These are phyloP conservation scores for Clarias laeviceps DNA, from an alignment of 2,797 vertebrate species.

Conservation along the genomic window DNA sequence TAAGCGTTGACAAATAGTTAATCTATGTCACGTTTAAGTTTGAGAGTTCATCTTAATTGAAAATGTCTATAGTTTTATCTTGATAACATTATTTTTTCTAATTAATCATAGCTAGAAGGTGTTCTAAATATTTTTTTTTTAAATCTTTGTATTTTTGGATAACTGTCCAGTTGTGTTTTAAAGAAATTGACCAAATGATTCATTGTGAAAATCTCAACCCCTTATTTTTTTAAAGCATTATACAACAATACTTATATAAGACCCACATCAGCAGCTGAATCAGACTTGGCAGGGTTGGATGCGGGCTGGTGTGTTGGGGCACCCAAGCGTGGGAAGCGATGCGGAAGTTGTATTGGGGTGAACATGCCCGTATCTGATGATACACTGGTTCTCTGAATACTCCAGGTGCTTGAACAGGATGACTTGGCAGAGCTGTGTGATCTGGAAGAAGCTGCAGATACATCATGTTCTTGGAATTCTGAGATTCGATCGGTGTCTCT, in stretches of 20 bases:
- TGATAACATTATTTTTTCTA: neutral
- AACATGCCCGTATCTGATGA: conserved; percentile 24
- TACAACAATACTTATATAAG: neutral
- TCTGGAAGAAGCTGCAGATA: conserved; percentile 22
- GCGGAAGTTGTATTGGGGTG: conserved; percentile 20
- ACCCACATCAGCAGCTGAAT: conserved; percentile 25
- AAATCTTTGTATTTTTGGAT: neutral
- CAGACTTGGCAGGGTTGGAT: conserved; percentile 4
- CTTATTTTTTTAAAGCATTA: neutral
- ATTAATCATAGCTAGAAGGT: neutral
- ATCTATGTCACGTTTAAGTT: neutral
- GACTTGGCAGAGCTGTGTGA: conserved; percentile 28
- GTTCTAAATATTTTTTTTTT: neutral
- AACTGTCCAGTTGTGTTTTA: neutral
- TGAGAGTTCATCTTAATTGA: neutral
- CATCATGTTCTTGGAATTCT: neutral
- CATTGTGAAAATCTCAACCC: too few species aligned
- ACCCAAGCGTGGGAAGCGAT: neutral
- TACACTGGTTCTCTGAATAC: conserved; percentile 11
- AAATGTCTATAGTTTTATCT: neutral
- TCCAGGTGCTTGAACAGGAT: conserved; percentile 27
- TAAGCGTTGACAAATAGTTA: neutral
- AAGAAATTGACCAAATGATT: neutral
- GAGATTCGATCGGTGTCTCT: neutral
- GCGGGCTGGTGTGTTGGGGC: neutral